Evolutionary conservation across 2,888 invertebrate species (phyloP), one percentile per base, ranked within the genome.

Genomic region (Drosophila dives): DNA sequence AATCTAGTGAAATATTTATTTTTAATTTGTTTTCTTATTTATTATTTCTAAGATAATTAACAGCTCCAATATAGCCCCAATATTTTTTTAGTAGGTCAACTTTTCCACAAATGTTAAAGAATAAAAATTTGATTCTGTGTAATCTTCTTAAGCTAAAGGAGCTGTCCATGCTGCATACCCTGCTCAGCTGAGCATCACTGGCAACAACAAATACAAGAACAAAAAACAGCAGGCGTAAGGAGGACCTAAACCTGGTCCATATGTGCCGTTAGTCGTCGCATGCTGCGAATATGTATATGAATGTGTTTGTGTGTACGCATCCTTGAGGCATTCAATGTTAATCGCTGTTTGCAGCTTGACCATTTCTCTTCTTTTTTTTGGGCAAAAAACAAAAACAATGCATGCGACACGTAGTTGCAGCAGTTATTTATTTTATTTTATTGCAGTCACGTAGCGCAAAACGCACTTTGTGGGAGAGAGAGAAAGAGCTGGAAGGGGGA

Each of bases 371-470:
- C 42, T 59, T 40, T 62, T 76, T 64, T 74, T 78, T 78, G 40
- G 77, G 62, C 54, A 36, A 20, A 17, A 48, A 74, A 23, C 8
- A 55, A 55, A 26, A 55, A 55, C 59, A 73, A 62, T 67, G 64
- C 67, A 80, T 71, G 77, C 70, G 77, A 75, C 85, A 85, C 85
- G 85, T 85, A 85, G 81, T 83, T 85, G 83, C 88, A 85, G 85
- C 20, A 45, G 45, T 45, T 45, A 45, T 45, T 45, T 45, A 45
- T 85, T 87, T 85, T 81, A 85, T 86, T 85, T 85, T 88, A 85
- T 85, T 81, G 73, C 88, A 83, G 83, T 83, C 85, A 85, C 85
- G 85, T 85, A 85, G 76, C 64, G 70, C 65, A 66, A 67, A 66
- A 64, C 55, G 60, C 66, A 62, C 32, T 62, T 51, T 64, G 65